Evolutionary conservation across 2,113 vertebrate species (phyloP).

Genomic region (Acanthochromis polyacanthus): DNA sequence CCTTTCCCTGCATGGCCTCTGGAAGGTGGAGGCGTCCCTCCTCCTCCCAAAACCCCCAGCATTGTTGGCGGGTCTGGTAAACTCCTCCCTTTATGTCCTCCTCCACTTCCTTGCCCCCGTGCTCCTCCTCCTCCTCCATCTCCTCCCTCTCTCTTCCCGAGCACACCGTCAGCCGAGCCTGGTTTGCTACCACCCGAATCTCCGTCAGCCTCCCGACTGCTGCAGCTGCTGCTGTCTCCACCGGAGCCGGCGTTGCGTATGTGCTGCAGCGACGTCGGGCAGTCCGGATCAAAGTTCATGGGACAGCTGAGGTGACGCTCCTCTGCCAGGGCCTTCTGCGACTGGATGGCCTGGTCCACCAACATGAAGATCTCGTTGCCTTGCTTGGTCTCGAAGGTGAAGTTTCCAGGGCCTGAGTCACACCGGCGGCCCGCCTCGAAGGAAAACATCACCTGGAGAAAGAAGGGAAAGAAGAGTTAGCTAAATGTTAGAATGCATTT

Average conservation of each 20-base stretch:
- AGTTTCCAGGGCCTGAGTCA: constrained; percentile 94
- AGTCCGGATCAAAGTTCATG: constrained; percentile 75
- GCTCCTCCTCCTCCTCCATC: constrained; percentile 64
- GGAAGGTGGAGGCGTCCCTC: constrained; percentile 69
- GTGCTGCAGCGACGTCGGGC: constrained; percentile 68
- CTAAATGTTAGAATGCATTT: not conserved
- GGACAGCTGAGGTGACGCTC: constrained; percentile 84
- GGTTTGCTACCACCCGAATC: constrained; percentile 86
- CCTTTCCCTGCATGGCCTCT: constrained; percentile 69
- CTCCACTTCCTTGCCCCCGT: constrained; percentile 40
- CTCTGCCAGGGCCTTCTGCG: constrained; percentile 90
- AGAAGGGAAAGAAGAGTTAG: not conserved
- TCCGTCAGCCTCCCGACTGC: constrained; percentile 79
- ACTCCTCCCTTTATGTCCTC: constrained; percentile 80
- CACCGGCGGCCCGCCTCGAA: constrained; percentile 97
- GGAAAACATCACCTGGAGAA: constrained; percentile 95
- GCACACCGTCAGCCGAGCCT: constrained; percentile 79
- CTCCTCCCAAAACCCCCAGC: constrained; percentile 51
- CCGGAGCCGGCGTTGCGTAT: constrained; percentile 70
- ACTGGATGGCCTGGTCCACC: constrained; percentile 92
- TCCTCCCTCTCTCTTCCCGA: constrained; percentile 79
- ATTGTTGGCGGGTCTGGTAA: constrained; percentile 86
- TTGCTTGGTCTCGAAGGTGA: constrained; percentile 97
- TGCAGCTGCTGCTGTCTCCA: constrained; percentile 72
- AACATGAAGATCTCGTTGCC: constrained; percentile 96